phyloP scores from a whole-genome alignment of 1,140 invertebrate species.

The Drosophila yakuba region DNA sequence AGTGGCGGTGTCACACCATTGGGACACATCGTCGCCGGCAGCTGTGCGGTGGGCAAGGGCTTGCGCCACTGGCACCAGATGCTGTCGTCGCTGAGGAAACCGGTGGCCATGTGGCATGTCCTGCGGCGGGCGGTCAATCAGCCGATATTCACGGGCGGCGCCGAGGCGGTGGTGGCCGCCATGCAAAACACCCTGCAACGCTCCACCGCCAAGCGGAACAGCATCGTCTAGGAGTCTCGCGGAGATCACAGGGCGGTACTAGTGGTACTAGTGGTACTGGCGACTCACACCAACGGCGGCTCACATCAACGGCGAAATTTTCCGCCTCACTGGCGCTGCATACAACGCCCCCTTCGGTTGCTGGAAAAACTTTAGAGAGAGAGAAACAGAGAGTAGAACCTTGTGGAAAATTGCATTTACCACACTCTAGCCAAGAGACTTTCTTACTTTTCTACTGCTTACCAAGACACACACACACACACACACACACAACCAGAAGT shows the following conservation, averaged over 20 bases:
- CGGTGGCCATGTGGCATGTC: constrained; percentile 94
- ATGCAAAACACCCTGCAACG: constrained; percentile 75
- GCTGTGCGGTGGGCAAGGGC: constrained; percentile 88
- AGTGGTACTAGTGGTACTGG: no score
- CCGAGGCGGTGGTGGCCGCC: constrained; percentile 77
- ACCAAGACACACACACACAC: constrained; percentile 4
- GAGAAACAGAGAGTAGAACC: constrained; percentile 14
- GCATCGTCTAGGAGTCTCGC: constrained; percentile 56
- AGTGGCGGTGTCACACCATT: constrained; percentile 87
- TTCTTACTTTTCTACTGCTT: constrained; percentile 72
- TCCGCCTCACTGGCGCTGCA: constrained; percentile 4
- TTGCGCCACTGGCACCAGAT: constrained; percentile 94
- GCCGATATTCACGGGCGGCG: constrained; percentile 74
- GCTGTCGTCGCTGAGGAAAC: constrained; percentile 91
- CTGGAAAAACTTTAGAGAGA: constrained; percentile 6
- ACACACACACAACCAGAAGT: constrained; percentile 26
- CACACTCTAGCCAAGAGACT: constrained; percentile 38
- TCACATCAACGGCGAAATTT: constrained; percentile 13
- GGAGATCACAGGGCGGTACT: not conserved
- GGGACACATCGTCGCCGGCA: constrained; percentile 90
- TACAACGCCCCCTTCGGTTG: constrained; percentile 16
- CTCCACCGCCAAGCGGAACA: constrained; percentile 73
- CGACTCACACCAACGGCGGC: not conserved
- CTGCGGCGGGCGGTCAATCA: constrained; percentile 86
- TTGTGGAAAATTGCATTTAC: constrained; percentile 65